Percentiles rank a stretch among this genome's conserved stretches.
phyloP scores from a whole-genome alignment of 2,113 vertebrate genomes.

The Bubo blakistoni region DNA sequence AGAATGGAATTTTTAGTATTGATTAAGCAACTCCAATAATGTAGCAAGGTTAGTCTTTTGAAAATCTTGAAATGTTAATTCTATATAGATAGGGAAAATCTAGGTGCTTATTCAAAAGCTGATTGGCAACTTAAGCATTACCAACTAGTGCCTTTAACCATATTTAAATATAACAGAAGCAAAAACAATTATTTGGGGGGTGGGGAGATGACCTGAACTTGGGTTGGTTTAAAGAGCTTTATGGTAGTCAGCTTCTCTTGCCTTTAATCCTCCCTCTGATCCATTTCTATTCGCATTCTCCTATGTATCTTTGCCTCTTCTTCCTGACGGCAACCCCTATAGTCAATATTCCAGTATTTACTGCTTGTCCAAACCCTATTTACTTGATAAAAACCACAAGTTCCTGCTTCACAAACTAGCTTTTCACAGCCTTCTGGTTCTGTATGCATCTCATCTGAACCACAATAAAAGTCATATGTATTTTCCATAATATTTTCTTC shows the following conservation, averaged over 20 bases:
- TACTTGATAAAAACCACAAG: neutral
- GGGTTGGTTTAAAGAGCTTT: neutral
- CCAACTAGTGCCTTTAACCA: neutral
- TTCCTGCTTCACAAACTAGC: neutral
- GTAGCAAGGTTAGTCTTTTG: neutral
- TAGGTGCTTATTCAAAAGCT: neutral
- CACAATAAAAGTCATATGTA: neutral
- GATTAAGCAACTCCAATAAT: neutral
- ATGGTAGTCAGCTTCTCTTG: neutral
- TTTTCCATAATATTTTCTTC: slow-evolving; percentile 1
- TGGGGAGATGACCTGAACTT: neutral
- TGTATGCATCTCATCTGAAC: neutral
- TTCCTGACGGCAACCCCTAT: neutral
- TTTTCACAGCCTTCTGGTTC: neutral
- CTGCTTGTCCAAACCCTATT: neutral
- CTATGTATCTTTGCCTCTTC: neutral
- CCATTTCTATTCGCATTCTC: neutral
- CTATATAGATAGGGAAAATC: neutral
- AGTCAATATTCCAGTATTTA: neutral
- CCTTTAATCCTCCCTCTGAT: neutral
- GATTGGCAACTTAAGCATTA: neutral
- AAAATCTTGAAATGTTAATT: neutral
- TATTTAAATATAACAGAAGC: neutral
- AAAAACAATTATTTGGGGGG: neutral
- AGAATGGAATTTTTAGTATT: neutral